A percentile compares a stretch with the other conserved stretches of the same genome.
Evolutionary conservation across 1,140 invertebrate species (phyloP).

Genomic region (Drosophila ercepeae): DNA sequence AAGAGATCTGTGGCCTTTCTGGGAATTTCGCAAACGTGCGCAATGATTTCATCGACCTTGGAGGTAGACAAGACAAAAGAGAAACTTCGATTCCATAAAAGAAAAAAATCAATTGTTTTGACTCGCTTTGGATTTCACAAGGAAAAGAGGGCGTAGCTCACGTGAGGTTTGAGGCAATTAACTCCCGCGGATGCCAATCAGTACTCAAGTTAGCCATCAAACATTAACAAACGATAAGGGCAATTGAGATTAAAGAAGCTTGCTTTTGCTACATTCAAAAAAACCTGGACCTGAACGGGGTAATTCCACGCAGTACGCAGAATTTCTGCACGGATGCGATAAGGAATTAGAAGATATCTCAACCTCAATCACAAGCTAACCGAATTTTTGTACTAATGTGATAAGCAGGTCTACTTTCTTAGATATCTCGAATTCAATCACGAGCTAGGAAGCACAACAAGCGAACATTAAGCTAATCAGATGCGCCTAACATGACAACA

Average conservation of each 20-base stretch:
- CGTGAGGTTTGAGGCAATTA: conserved; percentile 21
- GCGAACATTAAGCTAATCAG: conserved; percentile 31
- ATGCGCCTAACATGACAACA: conserved; percentile 27
- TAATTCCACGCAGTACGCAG: conserved; percentile 27
- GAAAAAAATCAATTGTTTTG: background rate
- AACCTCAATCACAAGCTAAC: conserved; percentile 22
- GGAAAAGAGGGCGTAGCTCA: conserved; percentile 5
- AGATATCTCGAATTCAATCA: background rate
- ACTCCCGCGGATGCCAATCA: conserved; percentile 16
- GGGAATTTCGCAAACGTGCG: conserved; percentile 63
- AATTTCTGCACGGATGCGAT: conserved; percentile 25
- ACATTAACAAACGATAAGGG: conserved; percentile 2
- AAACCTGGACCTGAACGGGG: too few species aligned
- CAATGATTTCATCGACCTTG: conserved; percentile 39
- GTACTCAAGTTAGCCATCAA: conserved; percentile 10
- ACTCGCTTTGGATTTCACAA: conserved; percentile 16
- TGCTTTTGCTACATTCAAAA: too few species aligned
- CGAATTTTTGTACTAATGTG: conserved; percentile 7
- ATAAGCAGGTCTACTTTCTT: background rate
- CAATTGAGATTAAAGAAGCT: conserved; percentile 13
- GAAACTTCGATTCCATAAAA: conserved; percentile 15
- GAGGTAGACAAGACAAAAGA: conserved; percentile 7
- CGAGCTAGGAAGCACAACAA: conserved; percentile 13
- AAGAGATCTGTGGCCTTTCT: conserved; percentile 52
- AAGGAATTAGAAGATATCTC: conserved; percentile 23